Evolutionary conservation across 2,888 invertebrate genomes (phyloP).

Genomic region (Drosophila fungiperda): DNA sequence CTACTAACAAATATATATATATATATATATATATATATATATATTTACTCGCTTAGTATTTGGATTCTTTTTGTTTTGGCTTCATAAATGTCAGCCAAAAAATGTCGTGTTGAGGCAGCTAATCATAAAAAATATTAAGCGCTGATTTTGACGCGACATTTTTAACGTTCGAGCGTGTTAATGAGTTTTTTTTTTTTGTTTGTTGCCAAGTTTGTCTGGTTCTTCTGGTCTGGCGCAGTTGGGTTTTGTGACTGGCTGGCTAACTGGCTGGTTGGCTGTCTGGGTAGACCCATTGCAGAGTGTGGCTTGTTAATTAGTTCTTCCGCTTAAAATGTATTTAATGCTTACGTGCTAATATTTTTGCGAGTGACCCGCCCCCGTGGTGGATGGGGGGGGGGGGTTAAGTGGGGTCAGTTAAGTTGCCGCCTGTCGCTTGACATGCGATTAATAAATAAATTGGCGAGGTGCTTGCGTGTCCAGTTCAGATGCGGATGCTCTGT

Average conservation of each 20-base stretch:
- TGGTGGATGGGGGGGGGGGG: neutral
- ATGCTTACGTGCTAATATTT: conserved; percentile 72
- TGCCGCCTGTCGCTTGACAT: conserved; percentile 63
- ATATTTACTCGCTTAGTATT: neutral
- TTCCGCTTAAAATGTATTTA: conserved; percentile 76
- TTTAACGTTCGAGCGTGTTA: conserved; percentile 80
- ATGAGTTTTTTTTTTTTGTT: conserved; percentile 57
- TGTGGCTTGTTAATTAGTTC: conserved; percentile 73
- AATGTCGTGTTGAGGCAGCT: conserved; percentile 46
- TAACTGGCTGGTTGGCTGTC: conserved; percentile 3
- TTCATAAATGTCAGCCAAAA: conserved; percentile 70
- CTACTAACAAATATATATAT: neutral
- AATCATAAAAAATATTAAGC: conserved; percentile 79
- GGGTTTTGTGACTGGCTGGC: conserved; percentile 14
- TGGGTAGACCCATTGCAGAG: conserved; percentile 8
- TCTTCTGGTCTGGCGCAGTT: conserved; percentile 15
- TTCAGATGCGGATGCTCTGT: conserved; percentile 18
- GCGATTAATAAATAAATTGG: conserved; percentile 81
- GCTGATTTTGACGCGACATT: conserved; percentile 79
- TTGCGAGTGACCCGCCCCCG: conserved; percentile 35
- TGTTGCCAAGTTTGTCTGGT: conserved; percentile 51
- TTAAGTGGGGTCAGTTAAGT: conserved; percentile 11
- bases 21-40: no score
- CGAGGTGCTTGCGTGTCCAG: conserved; percentile 63
- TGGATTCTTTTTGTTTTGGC: conserved; percentile 36